Percentiles rank a stretch among this genome's conserved stretches.
Conservation (phyloP, 2,797 vertebrate species). For the Antrozous pallidus region DNA sequence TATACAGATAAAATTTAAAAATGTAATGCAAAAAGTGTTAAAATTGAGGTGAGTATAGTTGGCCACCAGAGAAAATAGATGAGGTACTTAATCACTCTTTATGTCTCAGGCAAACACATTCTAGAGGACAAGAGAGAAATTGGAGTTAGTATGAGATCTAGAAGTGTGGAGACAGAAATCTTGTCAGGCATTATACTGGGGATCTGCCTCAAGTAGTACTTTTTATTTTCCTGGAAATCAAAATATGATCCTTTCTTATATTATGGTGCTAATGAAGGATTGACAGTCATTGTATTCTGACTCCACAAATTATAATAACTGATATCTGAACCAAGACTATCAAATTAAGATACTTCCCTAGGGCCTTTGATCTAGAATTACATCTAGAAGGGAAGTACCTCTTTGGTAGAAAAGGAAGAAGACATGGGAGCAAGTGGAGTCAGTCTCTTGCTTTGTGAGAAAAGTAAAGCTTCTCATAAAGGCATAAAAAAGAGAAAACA, state of each 20-base stretch:
- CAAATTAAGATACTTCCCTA: not conserved
- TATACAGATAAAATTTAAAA: not conserved
- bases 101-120: not conserved
- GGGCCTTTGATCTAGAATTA: not conserved
- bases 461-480: not conserved
- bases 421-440: no score
- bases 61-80: not conserved
- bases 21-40: not conserved
- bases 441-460: not conserved
- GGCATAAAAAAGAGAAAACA: not conserved
- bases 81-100: not conserved
- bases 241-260: not conserved
- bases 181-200: fast-evolving
- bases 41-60: not conserved
- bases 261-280: not conserved
- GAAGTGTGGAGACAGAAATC: not conserved
- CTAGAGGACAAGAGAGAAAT: not conserved
- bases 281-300: not conserved
- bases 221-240: not conserved
- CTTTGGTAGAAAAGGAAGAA: not conserved
- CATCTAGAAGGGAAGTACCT: fast-evolving
- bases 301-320: not conserved
- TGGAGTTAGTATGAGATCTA: no score
- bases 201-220: not conserved
- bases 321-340: not conserved